Base-by-base conservation (phyloP, 1,140 invertebrate genomes). In the Tachypleus tridentatus region DNA sequence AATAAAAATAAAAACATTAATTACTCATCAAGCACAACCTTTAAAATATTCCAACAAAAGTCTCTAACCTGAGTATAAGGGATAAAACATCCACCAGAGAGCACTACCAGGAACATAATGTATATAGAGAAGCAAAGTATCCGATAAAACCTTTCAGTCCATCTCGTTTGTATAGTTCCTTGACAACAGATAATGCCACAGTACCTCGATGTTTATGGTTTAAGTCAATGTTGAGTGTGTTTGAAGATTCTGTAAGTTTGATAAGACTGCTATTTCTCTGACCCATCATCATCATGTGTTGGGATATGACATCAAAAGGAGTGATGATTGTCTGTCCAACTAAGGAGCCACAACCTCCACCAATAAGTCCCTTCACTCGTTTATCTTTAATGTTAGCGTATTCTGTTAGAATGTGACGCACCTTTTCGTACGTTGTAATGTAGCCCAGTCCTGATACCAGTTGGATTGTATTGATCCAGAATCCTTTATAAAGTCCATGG, bases 11-110 rank as follows among this genome's bases (percentile, higher is more conserved):
- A 62, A 29, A 29, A 29, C 29, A 29, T 29, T 29, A 29, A 29
- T 29, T 29, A 29, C 29, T 29, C 2, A 29, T 29, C 29, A 29
- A 29, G 29, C 29, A 29, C 29, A 29, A 29, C 0, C 29, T 29
- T 29, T 29, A 29, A 29, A 29, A 29, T 29, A 29, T 29, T 29
- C 29, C 29, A 29, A 29, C 29, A 29, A 2, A 29, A 29, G 2
- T 29, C 70, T 77, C n/a, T n/a, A 80, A 95, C 92, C 91, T 85
- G 94, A 91, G 78, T 96, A 97, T 58, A 88, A 81, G 65, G 93
- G 91, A 80, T 97, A 98, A 71, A 97, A 88, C 51, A 86, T 86
- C 94, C 94, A 98, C 93, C 94, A 98, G 47, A 97, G 81, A 8
- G 93, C 94, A 65, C 91, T 94, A 76, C 94, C 97, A 6, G 94